These are phyloP conservation scores for Callospermophilus lateralis DNA, from an alignment of 2,113 vertebrate genomes.

Conservation along the genomic window DNA sequence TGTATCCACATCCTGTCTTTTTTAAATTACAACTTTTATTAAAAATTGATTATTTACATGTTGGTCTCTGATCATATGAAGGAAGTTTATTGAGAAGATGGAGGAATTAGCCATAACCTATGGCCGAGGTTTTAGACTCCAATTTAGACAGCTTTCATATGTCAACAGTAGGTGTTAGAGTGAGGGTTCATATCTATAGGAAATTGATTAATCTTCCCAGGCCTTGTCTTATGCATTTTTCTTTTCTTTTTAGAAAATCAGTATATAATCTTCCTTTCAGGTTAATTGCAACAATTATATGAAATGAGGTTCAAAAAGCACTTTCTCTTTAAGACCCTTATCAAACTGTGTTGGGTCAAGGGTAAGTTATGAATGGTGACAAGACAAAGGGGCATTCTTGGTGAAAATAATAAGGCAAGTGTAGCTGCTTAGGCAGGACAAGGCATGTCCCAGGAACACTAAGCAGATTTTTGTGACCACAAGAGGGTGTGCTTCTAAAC, in stretches of 20 bases:
- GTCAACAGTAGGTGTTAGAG: too few relatives aligned
- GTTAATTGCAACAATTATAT: background rate
- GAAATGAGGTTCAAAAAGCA: background rate
- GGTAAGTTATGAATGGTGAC: background rate
- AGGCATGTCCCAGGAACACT: accelerated
- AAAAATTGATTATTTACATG: background rate
- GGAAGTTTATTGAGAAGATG: background rate
- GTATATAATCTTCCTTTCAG: background rate
- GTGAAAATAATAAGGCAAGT: background rate
- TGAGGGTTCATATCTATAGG: background rate
- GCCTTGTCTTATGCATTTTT: background rate
- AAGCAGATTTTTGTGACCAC: background rate
- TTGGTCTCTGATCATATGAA: background rate
- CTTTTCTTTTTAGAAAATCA: background rate
- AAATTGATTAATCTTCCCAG: background rate
- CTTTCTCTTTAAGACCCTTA: background rate
- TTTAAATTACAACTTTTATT: background rate
- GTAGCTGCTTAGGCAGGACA: accelerated
- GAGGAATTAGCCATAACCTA: background rate
- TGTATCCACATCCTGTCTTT: background rate
- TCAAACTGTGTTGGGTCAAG: background rate
- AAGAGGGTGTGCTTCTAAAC: background rate
- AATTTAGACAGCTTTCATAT: background rate
- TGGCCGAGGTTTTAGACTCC: background rate
- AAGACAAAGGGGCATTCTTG: background rate